Percentiles rank a stretch among this genome's conserved stretches.
phyloP scores from a whole-genome alignment of 2,113 vertebrate genomes.

The Lontra canadensis region DNA sequence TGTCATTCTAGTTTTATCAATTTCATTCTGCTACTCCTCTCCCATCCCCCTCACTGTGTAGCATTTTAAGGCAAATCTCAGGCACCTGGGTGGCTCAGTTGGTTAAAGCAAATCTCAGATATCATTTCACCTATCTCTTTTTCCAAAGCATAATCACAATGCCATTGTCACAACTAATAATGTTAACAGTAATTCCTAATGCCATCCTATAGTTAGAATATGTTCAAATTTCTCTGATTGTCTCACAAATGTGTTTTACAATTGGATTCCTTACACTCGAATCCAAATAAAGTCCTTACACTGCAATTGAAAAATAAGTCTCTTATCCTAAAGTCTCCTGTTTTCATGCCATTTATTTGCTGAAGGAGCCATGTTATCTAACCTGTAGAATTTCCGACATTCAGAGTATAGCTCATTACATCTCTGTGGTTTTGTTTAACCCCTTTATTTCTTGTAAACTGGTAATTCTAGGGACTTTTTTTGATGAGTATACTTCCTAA shows the following conservation, averaged over 20 bases:
- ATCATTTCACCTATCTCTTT: neutral
- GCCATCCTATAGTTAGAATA: neutral
- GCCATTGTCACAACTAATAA: conserved; percentile 4
- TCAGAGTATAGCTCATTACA: neutral
- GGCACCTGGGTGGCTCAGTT: no score
- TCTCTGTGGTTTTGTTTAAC: conserved; percentile 22
- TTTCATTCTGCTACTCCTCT: neutral
- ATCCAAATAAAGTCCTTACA: neutral
- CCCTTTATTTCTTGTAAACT: neutral
- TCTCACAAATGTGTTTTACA: neutral
- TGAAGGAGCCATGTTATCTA: neutral
- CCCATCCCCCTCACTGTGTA: neutral
- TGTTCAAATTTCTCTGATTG: neutral
- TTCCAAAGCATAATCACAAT: neutral
- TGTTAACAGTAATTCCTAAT: neutral
- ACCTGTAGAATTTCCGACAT: neutral
- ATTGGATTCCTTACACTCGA: neutral
- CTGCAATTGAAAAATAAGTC: neutral
- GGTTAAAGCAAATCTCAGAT: neutral
- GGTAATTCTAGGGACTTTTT: neutral
- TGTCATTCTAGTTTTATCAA: neutral
- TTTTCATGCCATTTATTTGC: neutral
- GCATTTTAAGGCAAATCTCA: conserved; percentile 32
- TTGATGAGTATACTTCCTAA: neutral
- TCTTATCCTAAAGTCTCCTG: neutral